Conservation (phyloP, 1,140 invertebrate species). For the Frieseomelitta varia region DNA sequence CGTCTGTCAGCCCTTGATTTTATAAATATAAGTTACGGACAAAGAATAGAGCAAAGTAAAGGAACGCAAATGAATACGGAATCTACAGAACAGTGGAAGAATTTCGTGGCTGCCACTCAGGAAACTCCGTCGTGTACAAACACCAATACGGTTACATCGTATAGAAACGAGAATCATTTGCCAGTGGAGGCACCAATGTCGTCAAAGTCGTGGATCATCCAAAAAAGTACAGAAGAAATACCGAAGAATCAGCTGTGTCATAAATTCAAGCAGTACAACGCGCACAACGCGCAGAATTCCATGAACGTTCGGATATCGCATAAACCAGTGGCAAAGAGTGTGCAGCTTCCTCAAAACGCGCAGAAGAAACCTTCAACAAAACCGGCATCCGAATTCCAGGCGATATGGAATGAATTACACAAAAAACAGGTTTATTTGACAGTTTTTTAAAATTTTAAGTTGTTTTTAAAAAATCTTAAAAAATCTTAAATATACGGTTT, state of each 20-base stretch:
- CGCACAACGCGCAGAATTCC: background rate
- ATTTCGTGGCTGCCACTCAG: background rate
- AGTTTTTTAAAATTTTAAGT: background rate
- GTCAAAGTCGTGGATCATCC: constrained; percentile 18
- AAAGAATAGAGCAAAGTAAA: constrained; percentile 75
- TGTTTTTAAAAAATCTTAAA: background rate
- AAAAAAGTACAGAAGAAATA: constrained; percentile 31
- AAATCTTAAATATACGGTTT: background rate
- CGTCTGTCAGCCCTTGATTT: constrained; percentile 82
- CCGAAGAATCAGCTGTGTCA: background rate
- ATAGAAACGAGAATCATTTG: constrained; percentile 21
- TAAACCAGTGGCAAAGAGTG: background rate
- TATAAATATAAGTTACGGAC: constrained; percentile 85
- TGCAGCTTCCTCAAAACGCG: background rate
- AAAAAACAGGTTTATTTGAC: constrained; percentile 61
- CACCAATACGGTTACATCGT: constrained; percentile 23
- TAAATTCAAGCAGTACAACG: constrained; percentile 16
- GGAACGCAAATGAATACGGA: background rate
- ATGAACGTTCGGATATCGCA: background rate
- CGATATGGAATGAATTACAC: constrained; percentile 78
- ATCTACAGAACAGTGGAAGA: background rate
- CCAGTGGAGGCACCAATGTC: background rate
- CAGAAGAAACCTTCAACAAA: constrained; percentile 13
- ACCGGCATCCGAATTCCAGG: constrained; percentile 72
- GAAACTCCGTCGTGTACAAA: background rate